These are phyloP conservation scores for Rhinichthys klamathensis DNA, from an alignment of 2,113 vertebrate genomes.

Conservation along the genomic window DNA sequence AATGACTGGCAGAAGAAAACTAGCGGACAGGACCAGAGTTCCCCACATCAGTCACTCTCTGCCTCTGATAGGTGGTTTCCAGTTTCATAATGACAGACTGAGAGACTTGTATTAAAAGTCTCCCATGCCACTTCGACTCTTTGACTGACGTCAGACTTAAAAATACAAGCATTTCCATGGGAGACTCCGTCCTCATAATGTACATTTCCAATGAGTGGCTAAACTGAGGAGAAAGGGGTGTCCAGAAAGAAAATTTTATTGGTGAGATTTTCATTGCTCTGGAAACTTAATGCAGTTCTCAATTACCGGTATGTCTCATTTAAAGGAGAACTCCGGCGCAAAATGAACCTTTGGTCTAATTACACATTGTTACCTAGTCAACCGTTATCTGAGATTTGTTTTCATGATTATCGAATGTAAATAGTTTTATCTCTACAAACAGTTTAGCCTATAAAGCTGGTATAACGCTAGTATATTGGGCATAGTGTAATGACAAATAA, in stretches of 20 bases:
- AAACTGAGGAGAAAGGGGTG: conserved; percentile 26
- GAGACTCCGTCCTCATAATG: conserved; percentile 38
- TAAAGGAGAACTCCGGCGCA: no score
- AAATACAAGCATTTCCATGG: conserved; percentile 69
- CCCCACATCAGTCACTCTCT: conserved; percentile 78
- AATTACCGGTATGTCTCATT: neutral
- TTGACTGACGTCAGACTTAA: conserved; percentile 76
- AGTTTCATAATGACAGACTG: conserved; percentile 80
- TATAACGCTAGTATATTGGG: no score
- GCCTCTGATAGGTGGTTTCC: conserved; percentile 78
- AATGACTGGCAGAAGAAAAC: conserved; percentile 61
- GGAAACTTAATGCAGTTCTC: neutral
- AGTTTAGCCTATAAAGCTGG: no score
- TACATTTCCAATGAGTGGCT: conserved; percentile 27
- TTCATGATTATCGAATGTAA: no score
- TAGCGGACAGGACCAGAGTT: conserved; percentile 72
- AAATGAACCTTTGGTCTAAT: no score
- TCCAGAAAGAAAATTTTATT: no score
- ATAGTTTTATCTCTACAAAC: no score
- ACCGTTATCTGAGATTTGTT: no score
- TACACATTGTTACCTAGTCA: no score
- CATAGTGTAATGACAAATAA: no score
- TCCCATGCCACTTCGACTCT: conserved; percentile 69
- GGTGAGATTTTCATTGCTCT: neutral
- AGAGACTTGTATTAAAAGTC: conserved; percentile 78